Base-by-base conservation (phyloP, 2,113 vertebrate species). In the Gallinago jamesoni region DNA sequence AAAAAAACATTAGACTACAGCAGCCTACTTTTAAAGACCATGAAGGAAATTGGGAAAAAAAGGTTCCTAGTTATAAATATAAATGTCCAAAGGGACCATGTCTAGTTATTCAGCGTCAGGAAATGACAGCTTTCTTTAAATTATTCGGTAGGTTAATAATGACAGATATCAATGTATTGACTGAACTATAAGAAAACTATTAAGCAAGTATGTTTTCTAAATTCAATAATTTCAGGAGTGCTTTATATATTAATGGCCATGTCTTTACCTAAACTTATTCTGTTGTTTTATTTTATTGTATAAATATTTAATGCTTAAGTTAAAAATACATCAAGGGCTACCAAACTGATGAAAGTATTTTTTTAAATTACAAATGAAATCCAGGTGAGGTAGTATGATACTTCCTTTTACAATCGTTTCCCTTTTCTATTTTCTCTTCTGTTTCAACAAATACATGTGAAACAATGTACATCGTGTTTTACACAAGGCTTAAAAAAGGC, bases 51-150 rank as follows among this genome's bases (percentile, higher is more conserved):
- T 39, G 93, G 45, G 98, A 96, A 77, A 98, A 98, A 96, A 98
- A 92, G 76, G 80, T 84, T 78, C 76, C 95, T 39, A 94, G 77
- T 93, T 91, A 91, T 72, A 98, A 96, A 20, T 69, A 90, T n/a
- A 98, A 95, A 85, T 94, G 93, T 24, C 64, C 94, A 23, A 95
- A 96, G 85, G 93, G 96, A 52, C 98, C 98, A 7, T 96, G 98
- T 56, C 94, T 99, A 78, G 89, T 99, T 85, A 98, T 99, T 97
- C 98, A 99, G 85, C 98, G 98, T 27, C 98, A 98, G 92, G 99
- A 99, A 97, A 99, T 99, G 99, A 98, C 98, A n/a, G 98, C 99
- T 74, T 99, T 98, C 97, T 99, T 99, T 93, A 98, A 98, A 76
- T 96, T 99, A 92, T 99, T 99, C 95, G 99, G 99, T 99, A 98